phyloP scores from a whole-genome alignment of 1,140 invertebrate genomes.

The Lordiphosa stackelbergi region DNA sequence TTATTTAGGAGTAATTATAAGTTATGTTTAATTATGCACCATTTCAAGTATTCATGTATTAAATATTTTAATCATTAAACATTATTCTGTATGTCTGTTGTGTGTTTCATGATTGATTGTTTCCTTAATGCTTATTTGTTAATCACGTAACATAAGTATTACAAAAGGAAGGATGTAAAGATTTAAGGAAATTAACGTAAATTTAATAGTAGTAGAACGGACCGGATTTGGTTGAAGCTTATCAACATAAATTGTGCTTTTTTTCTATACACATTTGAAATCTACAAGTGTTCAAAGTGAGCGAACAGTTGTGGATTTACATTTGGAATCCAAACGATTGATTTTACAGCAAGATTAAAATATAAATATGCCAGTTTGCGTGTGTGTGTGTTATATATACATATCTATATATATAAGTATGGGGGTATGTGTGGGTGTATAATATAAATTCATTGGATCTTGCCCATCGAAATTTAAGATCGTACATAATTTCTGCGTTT shows the following conservation, averaged over 20 bases:
- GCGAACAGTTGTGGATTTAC: slow-evolving; percentile 2
- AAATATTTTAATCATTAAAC: too few relatives aligned
- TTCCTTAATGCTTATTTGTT: slow-evolving; percentile 3
- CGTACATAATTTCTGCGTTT: slow-evolving; percentile 33
- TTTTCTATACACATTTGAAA: background rate
- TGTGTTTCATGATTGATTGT: slow-evolving; percentile 6
- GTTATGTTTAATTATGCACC: slow-evolving; percentile 10
- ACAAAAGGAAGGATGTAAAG: slow-evolving; percentile 5
- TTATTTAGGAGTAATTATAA: slow-evolving; percentile 17
- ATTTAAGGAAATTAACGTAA: slow-evolving; percentile 13
- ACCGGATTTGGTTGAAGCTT: slow-evolving; percentile 12
- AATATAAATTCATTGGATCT: slow-evolving; percentile 31
- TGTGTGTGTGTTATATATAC: slow-evolving; percentile 5
- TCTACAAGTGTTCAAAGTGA: slow-evolving; percentile 1
- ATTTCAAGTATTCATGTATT: background rate
- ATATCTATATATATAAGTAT: slow-evolving; percentile 24
- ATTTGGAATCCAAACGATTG: slow-evolving; percentile 8
- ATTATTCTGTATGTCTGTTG: background rate
- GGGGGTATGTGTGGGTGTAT: slow-evolving; percentile 21
- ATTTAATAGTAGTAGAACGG: slow-evolving; percentile 3
- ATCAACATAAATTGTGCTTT: slow-evolving; percentile 4
- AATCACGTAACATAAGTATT: slow-evolving; percentile 7
- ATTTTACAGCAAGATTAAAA: slow-evolving; percentile 5
- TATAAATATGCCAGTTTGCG: slow-evolving; percentile 20
- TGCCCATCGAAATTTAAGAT: slow-evolving; percentile 37